Percentiles rank a stretch among this genome's conserved stretches.
These are phyloP conservation scores for Neoarius graeffei DNA, from an alignment of 2,113 vertebrate genomes.

Conservation along the genomic window DNA sequence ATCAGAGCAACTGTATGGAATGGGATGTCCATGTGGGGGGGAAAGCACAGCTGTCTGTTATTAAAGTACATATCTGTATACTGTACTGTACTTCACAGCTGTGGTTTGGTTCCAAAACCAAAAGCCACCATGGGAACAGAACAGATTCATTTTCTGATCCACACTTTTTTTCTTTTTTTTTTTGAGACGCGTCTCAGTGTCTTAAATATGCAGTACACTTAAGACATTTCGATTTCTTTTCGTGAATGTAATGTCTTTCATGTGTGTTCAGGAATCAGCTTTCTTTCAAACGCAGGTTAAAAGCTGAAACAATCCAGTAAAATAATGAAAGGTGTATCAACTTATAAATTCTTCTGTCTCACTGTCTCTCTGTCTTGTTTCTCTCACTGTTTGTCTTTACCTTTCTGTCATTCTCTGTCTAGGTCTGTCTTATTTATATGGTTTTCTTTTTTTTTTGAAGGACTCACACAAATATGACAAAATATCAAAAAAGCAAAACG, in stretches of 20 bases:
- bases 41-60: too few relatives aligned
- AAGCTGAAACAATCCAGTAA: background rate
- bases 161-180: background rate
- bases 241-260: too few relatives aligned
- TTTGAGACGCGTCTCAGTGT: background rate
- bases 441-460: background rate
- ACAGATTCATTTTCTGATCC: background rate
- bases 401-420: background rate
- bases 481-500: too few relatives aligned
- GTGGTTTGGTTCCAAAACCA: too few relatives aligned
- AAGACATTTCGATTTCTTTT: too few relatives aligned
- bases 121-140: too few relatives aligned
- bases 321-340: too few relatives aligned
- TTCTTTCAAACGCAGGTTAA: background rate
- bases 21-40: too few relatives aligned
- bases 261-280: background rate
- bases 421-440: background rate
- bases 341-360: background rate
- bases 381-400: background rate
- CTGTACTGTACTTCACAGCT: background rate
- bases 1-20: too few relatives aligned
- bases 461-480: too few relatives aligned
- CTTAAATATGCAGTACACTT: background rate
- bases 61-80: too few relatives aligned
- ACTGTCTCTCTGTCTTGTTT: background rate